Conservation (phyloP, 1,140 invertebrate genomes). For the Temnothorax longispinosus region DNA sequence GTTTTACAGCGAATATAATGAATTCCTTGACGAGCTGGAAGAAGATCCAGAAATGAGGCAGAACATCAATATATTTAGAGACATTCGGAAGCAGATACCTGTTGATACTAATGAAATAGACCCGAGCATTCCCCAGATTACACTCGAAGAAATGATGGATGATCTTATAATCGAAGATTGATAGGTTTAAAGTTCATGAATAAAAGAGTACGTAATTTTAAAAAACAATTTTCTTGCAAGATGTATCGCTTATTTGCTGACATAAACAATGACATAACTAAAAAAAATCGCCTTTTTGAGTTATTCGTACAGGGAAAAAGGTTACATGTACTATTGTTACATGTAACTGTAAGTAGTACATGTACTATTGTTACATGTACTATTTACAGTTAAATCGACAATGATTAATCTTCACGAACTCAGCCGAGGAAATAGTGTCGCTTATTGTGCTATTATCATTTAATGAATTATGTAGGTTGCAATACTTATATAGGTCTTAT, state of each 20-base stretch:
- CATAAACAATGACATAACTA: too few species aligned
- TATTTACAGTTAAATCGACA: too few species aligned
- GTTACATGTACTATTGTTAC: too few species aligned
- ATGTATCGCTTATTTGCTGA: not conserved
- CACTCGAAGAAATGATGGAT: slow-evolving; percentile 99
- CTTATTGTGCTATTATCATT: too few species aligned
- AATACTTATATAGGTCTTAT: too few species aligned
- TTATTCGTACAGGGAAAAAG: too few species aligned
- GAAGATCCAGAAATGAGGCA: slow-evolving; percentile 96
- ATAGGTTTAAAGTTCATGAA: slow-evolving; percentile 87
- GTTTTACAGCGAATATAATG: slow-evolving; percentile 93
- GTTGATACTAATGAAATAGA: slow-evolving; percentile 89
- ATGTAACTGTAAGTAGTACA: too few species aligned
- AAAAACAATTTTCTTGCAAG: not conserved
- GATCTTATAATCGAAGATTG: slow-evolving; percentile 94
- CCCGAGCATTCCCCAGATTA: slow-evolving; percentile 92
- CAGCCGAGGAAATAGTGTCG: too few species aligned
- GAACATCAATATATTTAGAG: slow-evolving; percentile 97
- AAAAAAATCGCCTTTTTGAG: too few species aligned
- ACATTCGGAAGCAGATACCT: slow-evolving; percentile 87
- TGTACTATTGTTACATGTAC: too few species aligned
- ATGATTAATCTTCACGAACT: too few species aligned
- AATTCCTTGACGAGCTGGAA: slow-evolving; percentile 99
- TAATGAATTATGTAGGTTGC: too few species aligned
- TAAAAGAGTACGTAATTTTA: slow-evolving; percentile 21